Evolutionary conservation across 2,888 invertebrate genomes (phyloP), one percentile per base, ranked within the genome.

Genomic region (Scaptomyza tumidula): DNA sequence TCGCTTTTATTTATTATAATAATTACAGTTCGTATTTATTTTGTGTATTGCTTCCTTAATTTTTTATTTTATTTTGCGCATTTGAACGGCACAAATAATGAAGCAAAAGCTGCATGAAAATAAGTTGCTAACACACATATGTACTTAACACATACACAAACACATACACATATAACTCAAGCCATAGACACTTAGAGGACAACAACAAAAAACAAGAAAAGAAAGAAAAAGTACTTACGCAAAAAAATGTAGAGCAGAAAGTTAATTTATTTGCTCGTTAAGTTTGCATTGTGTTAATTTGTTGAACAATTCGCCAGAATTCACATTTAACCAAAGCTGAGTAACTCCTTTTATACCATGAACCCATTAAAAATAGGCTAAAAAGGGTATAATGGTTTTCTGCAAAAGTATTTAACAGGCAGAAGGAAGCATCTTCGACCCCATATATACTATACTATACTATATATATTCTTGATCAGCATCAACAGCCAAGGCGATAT

Each of bases 1-100:
- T 75, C 67, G 62, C 67, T 71, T 71, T 84, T 85, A 81, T 87
- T 78, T 82, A 85, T 82, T 82, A 87, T 82, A 78, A 78, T 81
- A 85, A 72, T 85, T 87, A 6, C 46, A 33, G 14, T 41, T 27
- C n/a, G n/a, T 33, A 14, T 45, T 6, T 27, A 2, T n/a, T 19
- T 19, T 19, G 33, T 5, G 24, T 24, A 24, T 33, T 33, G 10
- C 2, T 31, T 31, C 11, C n/a, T n/a, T n/a, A n/a, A n/a, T n/a
- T 49, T 19, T 50, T 50, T 39, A 41, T 48, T 35, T 53, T 41
- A 24, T 43, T 39, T 43, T 52, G 27, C 41, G 70, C 64, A 61
- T 58, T 72, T 61, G 58, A 71, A 35, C 61, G 65, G 59, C 55
- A 49, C 68, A 59, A 73, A 67, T 71, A 71, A 57, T 65, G 61